A percentile compares a stretch with the other conserved stretches of the same genome.
phyloP scores from a whole-genome alignment of 1,140 invertebrate species.

The Dendrolimus punctatus region DNA sequence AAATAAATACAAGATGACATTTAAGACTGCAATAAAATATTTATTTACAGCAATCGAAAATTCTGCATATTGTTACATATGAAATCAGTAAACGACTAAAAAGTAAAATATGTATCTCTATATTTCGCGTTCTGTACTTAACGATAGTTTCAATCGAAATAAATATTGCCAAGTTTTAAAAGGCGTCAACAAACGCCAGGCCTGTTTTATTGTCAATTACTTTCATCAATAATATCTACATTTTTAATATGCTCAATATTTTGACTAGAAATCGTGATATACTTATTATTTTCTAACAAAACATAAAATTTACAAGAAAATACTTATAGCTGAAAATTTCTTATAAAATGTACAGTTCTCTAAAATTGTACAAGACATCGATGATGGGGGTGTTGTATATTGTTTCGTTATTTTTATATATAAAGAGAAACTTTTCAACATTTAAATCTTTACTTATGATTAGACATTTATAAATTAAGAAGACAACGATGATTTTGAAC shows the following conservation, averaged over 20 bases:
- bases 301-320: conserved; percentile 62
- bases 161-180: conserved; percentile 20
- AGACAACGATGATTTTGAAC: conserved; percentile 36
- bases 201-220: conserved; percentile 66
- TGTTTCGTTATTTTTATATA: conserved; percentile 26
- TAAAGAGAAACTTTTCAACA: conserved; percentile 22
- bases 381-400: conserved; percentile 39
- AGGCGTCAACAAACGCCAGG: conserved; percentile 32
- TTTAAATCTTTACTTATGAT: conserved; percentile 19
- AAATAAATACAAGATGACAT: too few relatives aligned
- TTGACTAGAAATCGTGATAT: conserved; percentile 69
- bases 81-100: background rate
- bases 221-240: conserved; percentile 59
- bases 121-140: conserved; percentile 41
- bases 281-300: conserved; percentile 67
- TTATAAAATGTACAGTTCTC: conserved; percentile 56
- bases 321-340: conserved; percentile 36
- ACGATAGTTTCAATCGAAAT: conserved; percentile 25
- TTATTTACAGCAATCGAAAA: too few relatives aligned
- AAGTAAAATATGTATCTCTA: conserved; percentile 1
- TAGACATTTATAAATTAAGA: conserved; percentile 20
- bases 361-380: conserved; percentile 62
- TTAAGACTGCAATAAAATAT: too few relatives aligned
- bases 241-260: conserved; percentile 67
- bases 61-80: too few relatives aligned